Evolutionary conservation across 1,140 invertebrate species (phyloP), one percentile per base, ranked within the genome.

Genomic region (Brachionus sp.): DNA sequence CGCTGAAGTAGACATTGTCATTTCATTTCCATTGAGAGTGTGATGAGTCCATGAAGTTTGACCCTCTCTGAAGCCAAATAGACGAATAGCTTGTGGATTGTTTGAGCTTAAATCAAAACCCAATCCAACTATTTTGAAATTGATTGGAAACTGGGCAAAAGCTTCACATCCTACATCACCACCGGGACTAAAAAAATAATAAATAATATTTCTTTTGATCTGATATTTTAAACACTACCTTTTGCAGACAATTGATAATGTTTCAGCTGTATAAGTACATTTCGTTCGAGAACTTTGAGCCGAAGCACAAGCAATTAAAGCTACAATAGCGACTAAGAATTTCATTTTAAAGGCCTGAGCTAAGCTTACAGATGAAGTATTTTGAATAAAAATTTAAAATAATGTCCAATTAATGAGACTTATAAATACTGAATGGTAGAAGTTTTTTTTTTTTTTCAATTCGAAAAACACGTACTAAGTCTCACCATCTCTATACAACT

Each of bases 111-210:
- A 23, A 62, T 62, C 77, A 44, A 62, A 62, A 25, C 77, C 77
- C 23, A 80, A 66, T 35, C 77, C 77, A 25, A 80, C 37, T 13
- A 80, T 80, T 66, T 80, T 80, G 9, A 62, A 80, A n/a, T 80
- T 80, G 3, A 19, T 4, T 23, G 77, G 77, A 13, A 80, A 44
- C 19, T 42, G 12, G 23, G 77, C 46, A 2, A 80, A 35, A 16
- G 77, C 37, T 19, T 80, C 77, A 44, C 77, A 80, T 25, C 19
- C 77, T 23, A 80, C 77, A 19, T 37, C 39, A 25, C 77, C 77
- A 12, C 33, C 35, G 7, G 77, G 46, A 19, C 77, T 70, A 70
- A 12, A 70, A 12, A 70, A 70, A 37, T 35, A 35, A 37, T 39
- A 2, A 10, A 5, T 77, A n/a, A 46, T 46, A 5, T 62, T 46